A percentile compares a stretch with the other conserved stretches of the same genome.
Evolutionary conservation across 2,888 invertebrate species (phyloP).

Genomic region (Tolmerus cingulatus): DNA sequence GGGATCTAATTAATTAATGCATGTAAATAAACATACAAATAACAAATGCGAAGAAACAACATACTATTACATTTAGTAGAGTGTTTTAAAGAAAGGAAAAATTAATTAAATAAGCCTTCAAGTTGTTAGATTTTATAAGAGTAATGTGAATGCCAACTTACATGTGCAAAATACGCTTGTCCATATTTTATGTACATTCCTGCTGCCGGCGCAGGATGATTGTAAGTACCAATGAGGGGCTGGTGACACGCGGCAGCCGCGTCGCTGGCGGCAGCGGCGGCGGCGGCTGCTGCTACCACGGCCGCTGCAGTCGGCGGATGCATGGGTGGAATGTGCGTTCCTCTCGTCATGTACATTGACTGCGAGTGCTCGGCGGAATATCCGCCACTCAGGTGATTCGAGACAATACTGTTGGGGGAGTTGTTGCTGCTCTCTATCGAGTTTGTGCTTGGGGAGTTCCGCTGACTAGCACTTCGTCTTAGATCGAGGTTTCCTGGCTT

Average conservation of each 20-base stretch:
- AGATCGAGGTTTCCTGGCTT: slow-evolving; percentile 59
- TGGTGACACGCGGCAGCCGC: slow-evolving; percentile 57
- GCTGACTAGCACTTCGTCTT: slow-evolving; percentile 60
- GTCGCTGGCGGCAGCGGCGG: slow-evolving; percentile 55
- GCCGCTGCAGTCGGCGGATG: slow-evolving; percentile 54
- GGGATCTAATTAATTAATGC: too few relatives aligned
- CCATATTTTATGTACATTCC: slow-evolving; percentile 64
- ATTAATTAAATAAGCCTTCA: neutral
- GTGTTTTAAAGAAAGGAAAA: too few relatives aligned
- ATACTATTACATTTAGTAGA: too few relatives aligned
- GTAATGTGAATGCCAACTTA: slow-evolving; percentile 51
- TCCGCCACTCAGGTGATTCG: slow-evolving; percentile 52
- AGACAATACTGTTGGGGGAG: slow-evolving; percentile 62
- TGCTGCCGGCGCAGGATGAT: slow-evolving; percentile 64
- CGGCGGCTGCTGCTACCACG: slow-evolving; percentile 58
- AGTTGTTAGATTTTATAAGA: neutral
- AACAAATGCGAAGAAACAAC: too few relatives aligned
- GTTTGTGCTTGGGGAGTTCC: slow-evolving; percentile 63
- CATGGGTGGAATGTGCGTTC: slow-evolving; percentile 61
- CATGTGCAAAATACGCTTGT: slow-evolving; percentile 63
- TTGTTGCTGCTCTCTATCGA: slow-evolving; percentile 62
- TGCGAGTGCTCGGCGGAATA: slow-evolving; percentile 49
- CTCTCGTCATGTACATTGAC: slow-evolving; percentile 58
- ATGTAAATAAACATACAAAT: too few relatives aligned
- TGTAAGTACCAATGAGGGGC: slow-evolving; percentile 66